Evolutionary conservation across 2,113 vertebrate genomes (phyloP).

Genomic region (Anser cygnoides): DNA sequence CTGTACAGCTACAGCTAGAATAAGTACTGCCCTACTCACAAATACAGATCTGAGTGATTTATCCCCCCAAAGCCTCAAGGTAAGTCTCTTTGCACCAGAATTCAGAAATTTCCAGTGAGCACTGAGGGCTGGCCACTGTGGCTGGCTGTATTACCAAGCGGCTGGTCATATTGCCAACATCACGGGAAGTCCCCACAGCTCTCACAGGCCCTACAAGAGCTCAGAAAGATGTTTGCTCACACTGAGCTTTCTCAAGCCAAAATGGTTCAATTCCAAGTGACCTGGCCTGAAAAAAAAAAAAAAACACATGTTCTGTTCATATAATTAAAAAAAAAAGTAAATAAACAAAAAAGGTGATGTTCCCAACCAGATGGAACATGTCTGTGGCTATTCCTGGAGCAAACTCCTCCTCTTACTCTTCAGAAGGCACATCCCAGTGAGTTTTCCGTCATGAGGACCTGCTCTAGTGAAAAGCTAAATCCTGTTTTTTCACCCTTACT

Average conservation of each 20-base stretch:
- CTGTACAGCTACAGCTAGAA: not conserved
- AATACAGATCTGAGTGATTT: not conserved
- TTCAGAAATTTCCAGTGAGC: not conserved
- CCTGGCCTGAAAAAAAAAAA: conserved; percentile 9
- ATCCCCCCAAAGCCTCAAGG: not conserved
- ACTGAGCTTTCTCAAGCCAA: not conserved
- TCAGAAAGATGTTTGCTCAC: not conserved
- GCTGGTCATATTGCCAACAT: not conserved
- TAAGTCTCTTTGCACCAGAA: not conserved
- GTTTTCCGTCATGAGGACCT: not conserved
- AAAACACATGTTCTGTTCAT: not conserved
- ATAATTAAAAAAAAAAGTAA: conserved; percentile 19
- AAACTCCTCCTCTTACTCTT: not conserved
- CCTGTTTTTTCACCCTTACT: not conserved
- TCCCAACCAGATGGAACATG: conserved; percentile 38
- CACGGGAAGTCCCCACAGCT: not conserved
- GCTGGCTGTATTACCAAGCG: rapidly evolving
- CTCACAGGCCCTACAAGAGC: not conserved
- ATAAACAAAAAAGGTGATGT: conserved; percentile 34
- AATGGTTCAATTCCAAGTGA: not conserved
- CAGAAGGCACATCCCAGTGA: not conserved
- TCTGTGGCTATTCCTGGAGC: conserved; percentile 42
- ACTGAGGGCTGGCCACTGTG: rapidly evolving
- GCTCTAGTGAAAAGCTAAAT: not conserved
- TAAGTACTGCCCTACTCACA: not conserved